Conservation (phyloP, 2,797 vertebrate genomes). For the Morus bassanus region DNA sequence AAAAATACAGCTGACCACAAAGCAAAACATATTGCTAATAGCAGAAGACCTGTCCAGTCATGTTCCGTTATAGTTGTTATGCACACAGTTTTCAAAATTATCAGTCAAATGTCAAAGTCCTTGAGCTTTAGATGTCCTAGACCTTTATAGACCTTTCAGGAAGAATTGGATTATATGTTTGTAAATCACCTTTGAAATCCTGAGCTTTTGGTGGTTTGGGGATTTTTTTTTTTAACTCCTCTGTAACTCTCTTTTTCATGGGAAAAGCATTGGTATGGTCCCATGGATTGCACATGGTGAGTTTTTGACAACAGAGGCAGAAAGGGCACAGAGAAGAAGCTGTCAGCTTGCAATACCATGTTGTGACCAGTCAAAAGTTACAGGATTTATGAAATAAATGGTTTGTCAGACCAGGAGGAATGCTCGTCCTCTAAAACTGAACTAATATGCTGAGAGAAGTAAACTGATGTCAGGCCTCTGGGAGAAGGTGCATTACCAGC, state of each 20-base stretch:
- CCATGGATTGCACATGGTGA: neutral
- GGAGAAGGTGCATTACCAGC: neutral
- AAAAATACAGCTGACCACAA: neutral
- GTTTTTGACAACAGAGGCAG: neutral
- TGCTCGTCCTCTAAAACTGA: neutral
- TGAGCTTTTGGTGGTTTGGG: neutral
- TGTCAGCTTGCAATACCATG: neutral
- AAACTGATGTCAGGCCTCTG: neutral
- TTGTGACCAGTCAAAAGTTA: neutral
- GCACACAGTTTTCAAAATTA: neutral
- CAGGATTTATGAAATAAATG: neutral
- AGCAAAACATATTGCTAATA: neutral
- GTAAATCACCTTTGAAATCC: neutral
- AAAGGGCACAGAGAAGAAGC: neutral
- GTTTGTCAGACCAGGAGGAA: neutral
- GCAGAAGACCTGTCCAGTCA: neutral
- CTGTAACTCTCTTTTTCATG: neutral
- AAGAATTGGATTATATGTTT: neutral
- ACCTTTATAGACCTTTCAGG: neutral
- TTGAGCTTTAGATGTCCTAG: neutral
- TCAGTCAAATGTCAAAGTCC: neutral
- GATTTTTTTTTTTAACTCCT: neutral
- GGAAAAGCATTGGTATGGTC: neutral
- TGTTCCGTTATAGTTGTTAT: neutral
- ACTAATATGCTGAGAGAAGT: neutral